Conservation (phyloP, 2,113 vertebrate species). For the Penelope pileata region DNA sequence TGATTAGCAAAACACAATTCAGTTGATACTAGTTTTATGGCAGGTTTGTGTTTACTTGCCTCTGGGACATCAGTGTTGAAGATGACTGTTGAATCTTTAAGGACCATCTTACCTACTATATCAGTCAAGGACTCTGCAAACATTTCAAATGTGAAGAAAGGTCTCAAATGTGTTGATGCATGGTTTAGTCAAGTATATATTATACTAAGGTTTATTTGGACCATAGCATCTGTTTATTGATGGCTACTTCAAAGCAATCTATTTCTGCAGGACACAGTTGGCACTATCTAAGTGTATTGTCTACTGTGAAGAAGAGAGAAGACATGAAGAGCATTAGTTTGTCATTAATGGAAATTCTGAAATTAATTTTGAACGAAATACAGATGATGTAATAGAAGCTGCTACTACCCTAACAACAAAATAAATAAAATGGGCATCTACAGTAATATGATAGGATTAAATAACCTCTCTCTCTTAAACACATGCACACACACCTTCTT, state of each 20-base stretch:
- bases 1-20: slow-evolving; percentile 28
- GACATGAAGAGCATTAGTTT: neutral
- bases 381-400: neutral
- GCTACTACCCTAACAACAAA: neutral
- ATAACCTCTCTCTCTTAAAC: neutral
- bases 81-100: slow-evolving; percentile 1
- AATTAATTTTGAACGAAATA: slow-evolving; percentile 14
- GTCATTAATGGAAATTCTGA: neutral
- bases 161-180: neutral
- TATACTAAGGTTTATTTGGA: slow-evolving; percentile 36
- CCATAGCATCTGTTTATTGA: slow-evolving; percentile 11
- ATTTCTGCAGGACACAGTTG: slow-evolving; percentile 41
- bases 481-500: neutral
- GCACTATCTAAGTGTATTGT: neutral
- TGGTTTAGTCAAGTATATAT: slow-evolving; percentile 33
- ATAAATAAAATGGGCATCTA: neutral
- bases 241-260: slow-evolving; percentile 39
- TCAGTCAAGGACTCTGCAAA: neutral
- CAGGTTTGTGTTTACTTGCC: neutral
- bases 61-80: neutral
- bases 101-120: neutral
- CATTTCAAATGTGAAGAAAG: neutral
- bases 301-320: neutral
- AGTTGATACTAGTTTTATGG: slow-evolving; percentile 7
- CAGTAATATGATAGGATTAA: neutral